Base-by-base conservation (phyloP, 2,113 vertebrate genomes). In the Corynorhinus townsendii region DNA sequence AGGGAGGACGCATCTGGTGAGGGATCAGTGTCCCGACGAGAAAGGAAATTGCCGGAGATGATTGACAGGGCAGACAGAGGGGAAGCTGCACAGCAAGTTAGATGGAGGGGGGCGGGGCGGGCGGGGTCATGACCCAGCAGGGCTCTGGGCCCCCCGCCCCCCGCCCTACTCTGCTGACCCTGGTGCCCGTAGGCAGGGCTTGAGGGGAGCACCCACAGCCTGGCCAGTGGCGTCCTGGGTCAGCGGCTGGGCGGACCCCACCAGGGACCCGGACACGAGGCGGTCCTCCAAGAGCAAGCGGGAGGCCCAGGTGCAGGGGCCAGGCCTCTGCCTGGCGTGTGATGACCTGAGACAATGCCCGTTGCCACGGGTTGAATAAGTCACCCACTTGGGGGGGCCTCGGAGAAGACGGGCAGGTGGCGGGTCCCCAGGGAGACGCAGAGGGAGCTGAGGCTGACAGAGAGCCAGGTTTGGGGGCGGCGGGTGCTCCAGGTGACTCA, bases 31-130 rank as follows among this genome's bases (percentile, higher is more conserved):
- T 64, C 38, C 97, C 93, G 81, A 1, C 43, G 0, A 20, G 93
- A 98, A 84, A 97, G 97, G 97, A 97, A 98, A 97, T 96, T 95
- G 96, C 94, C 19, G 14, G 24, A 45, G 95, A 95, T 69, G 72
- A 75, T 20, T 90, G 97, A 86, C 59, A 83, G 0, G 40, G 87
- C 45, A 40, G 89, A 84, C 84, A 47, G 64, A 28, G 12, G 91
- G n/a, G 47, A 86, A 54, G 85, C 84, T 72, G 35, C 40, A 4
- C 0, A 28, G 96, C 94, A 95, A 91, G 95, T n/a, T 45, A 94
- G 97, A 92, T 1, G 72, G 5, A 24, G 54, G 47, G 33, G 15
- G 0, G 8, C 2, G 2, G 19, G 24, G 71, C 16, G 30, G 45
- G 45, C 0, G 16, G 54, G 79, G 26, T 43, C 15, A 7, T 2